Conservation (phyloP, 2,888 invertebrate species). For the Ceriagrion tenellum region DNA sequence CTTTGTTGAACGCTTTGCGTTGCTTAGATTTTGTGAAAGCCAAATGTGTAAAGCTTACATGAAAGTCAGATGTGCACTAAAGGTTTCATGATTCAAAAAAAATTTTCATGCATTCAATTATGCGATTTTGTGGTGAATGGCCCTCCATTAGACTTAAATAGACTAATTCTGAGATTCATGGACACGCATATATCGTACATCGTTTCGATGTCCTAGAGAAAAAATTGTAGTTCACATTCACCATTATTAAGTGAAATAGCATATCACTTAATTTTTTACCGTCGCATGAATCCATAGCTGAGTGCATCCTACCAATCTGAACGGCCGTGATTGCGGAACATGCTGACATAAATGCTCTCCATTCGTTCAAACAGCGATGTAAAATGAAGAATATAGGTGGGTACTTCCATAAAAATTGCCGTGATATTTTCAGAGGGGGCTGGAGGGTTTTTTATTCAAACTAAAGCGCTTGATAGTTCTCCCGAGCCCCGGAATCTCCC, state of each 20-base stretch:
- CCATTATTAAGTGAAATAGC: background rate
- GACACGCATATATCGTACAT: no score
- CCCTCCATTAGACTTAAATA: no score
- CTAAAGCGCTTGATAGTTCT: slow-evolving; percentile 12
- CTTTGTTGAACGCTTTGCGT: no score
- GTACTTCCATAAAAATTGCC: background rate
- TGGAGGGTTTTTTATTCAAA: slow-evolving; percentile 32
- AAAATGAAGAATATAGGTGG: background rate
- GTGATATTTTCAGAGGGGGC: background rate
- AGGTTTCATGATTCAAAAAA: no score
- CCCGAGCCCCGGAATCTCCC: background rate
- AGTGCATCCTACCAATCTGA: background rate
- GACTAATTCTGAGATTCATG: no score
- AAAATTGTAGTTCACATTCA: no score
- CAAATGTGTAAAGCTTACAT: no score
- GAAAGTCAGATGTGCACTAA: no score
- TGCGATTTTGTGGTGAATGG: no score
- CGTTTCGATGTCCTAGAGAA: no score
- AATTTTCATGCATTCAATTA: no score
- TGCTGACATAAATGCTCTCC: background rate
- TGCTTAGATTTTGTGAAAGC: no score
- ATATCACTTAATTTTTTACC: background rate
- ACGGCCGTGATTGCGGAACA: background rate
- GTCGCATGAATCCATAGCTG: background rate
- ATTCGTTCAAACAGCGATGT: background rate